These are phyloP conservation scores for Clarias macrocephalus DNA, from an alignment of 2,113 vertebrate genomes.

Conservation along the genomic window DNA sequence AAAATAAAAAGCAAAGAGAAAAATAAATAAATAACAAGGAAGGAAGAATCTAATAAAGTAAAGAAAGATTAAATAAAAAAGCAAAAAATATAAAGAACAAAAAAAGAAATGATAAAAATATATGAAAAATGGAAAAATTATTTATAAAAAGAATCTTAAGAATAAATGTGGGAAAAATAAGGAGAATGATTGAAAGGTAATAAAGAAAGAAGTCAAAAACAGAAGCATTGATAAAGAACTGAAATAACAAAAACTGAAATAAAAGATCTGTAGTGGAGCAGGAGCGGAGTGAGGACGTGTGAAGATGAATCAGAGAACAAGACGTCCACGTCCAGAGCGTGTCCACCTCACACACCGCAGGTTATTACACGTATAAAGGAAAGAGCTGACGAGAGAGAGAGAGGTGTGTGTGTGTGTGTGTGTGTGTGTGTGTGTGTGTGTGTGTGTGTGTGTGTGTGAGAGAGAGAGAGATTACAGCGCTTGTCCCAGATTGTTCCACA, in stretches of 20 bases:
- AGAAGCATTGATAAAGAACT: not conserved
- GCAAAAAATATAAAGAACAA: not conserved
- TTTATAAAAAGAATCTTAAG: not conserved
- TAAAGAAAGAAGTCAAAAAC: not conserved
- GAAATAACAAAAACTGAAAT: not conserved
- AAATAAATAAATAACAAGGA: not conserved
- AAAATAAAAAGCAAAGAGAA: not conserved
- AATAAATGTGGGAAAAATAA: not conserved
- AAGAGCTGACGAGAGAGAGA: constrained; percentile 48
- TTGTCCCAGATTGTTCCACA: constrained; percentile 46
- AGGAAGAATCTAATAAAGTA: not conserved
- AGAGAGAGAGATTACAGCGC: constrained; percentile 39
- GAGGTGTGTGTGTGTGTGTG: not conserved
- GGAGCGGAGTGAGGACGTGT: not conserved
- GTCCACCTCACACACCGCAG: not conserved
- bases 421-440: constrained; percentile 34
- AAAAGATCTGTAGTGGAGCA: not conserved
- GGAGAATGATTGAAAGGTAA: too few species aligned
- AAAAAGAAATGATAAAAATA: not conserved
- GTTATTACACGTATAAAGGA: not conserved
- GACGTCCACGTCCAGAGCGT: not conserved
- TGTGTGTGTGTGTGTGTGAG: constrained; percentile 28
- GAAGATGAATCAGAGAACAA: not conserved
- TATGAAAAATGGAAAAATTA: not conserved
- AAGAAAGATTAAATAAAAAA: not conserved